Base-by-base conservation (phyloP, 2,888 invertebrate genomes). In the Salticus scenicus region DNA sequence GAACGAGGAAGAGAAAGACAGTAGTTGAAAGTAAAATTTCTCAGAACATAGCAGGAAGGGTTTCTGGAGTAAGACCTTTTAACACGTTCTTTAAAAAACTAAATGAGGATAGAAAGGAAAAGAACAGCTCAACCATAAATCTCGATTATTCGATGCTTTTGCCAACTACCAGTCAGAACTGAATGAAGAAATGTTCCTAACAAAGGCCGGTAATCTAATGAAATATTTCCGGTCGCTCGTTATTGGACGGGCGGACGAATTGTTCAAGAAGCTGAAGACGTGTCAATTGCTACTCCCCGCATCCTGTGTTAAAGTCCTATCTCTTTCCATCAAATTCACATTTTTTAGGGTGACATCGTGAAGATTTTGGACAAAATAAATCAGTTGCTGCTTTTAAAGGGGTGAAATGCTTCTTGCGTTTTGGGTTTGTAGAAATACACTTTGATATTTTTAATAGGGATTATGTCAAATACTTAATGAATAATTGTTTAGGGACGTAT, bases 151-250 rank as follows among this genome's bases (percentile, higher is more conserved):
- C 57, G 24, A 57, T 24, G 57, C 57, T 57, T 57, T 57, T 24
- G 20, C 57, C 47, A 14, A 47, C 47, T 10, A 2, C 47, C 47
- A 8, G 37, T 8, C 37, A 47, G 20, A n/a, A 57, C 4, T 24
- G 4, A 12, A 24, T 20, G 24, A 57, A 24, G 4, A 57, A 57
- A 57, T 24, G 24, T 57, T 57, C 17, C 24, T 57, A 24, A 57
- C 57, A 57, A 57, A 77, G 24, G 63, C 51, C 31, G 73, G 67
- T 33, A 67, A 37, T 47, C 77, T 77, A 84, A 84, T 84, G 83
- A 77, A 84, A 84, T 84, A 84, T 84, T 84, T 84, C 83, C 83
- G 83, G 83, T 63, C 71, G 37, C 41, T 24, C 17, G 33, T 37
- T 14, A 69, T 20, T 24, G 63, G 57, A 20, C 64, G 30, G 73